Percentiles rank a stretch among this genome's conserved stretches.
Evolutionary conservation across 2,888 invertebrate genomes (phyloP).

Genomic region (Pterobdella sp.): DNA sequence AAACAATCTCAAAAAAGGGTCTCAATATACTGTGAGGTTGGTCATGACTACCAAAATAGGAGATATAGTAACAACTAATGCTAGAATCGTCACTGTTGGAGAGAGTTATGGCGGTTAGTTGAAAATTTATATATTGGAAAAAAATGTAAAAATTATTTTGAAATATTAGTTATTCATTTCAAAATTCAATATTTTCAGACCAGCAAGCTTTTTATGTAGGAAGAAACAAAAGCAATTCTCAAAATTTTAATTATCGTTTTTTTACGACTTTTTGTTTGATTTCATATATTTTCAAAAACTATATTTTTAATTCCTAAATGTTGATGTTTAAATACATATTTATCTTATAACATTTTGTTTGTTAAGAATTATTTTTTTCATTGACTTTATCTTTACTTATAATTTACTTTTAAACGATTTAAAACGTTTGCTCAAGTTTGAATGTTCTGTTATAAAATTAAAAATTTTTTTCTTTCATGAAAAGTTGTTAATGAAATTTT

Average conservation of each 20-base stretch:
- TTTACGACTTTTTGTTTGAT: neutral
- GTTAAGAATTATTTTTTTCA: too few species aligned
- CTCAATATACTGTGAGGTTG: constrained; percentile 20
- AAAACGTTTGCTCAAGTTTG: too few species aligned
- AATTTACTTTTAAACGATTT: too few species aligned
- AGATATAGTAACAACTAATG: constrained; percentile 20
- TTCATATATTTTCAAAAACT: neutral
- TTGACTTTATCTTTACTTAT: too few species aligned
- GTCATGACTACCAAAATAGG: constrained; percentile 21
- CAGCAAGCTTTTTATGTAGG: neutral
- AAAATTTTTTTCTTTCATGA: too few species aligned
- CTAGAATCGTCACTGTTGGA: constrained; percentile 13
- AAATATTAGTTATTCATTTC: neutral
- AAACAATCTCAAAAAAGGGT: constrained; percentile 6
- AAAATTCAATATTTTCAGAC: neutral
- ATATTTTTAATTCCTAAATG: neutral
- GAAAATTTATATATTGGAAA: neutral
- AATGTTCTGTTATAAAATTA: too few species aligned
- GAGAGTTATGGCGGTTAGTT: constrained; percentile 11
- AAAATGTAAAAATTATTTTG: neutral
- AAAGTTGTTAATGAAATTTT: too few species aligned
- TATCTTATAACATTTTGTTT: too few species aligned
- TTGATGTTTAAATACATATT: too few species aligned
- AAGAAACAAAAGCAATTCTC: constrained; percentile 9
- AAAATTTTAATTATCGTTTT: neutral